Conservation (phyloP, 2,888 invertebrate species). For the Masnerella sp. region DNA sequence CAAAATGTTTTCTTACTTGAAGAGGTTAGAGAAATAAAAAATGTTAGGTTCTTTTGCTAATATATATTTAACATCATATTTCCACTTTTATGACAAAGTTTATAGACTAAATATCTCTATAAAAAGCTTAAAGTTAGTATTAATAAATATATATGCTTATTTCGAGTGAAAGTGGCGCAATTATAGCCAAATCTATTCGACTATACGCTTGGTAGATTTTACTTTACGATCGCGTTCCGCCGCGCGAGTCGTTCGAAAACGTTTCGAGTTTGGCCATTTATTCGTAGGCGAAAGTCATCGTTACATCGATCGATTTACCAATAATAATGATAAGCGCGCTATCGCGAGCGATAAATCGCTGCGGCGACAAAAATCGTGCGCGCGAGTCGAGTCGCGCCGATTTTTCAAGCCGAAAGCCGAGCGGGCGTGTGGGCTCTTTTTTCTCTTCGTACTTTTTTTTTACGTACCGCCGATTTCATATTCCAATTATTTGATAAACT, state of each 20-base stretch:
- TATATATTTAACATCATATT: too few relatives aligned
- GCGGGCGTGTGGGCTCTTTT: constrained; percentile 23
- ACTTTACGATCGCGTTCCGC: constrained; percentile 14
- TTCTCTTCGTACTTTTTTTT: constrained; percentile 1
- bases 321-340: constrained; percentile 23
- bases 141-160: background rate
- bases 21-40: too few relatives aligned
- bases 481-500: constrained; percentile 35
- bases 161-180: constrained; percentile 36
- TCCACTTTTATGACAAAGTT: background rate
- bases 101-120: background rate
- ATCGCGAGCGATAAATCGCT: constrained; percentile 15
- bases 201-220: constrained; percentile 19
- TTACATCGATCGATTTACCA: constrained; percentile 39
- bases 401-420: background rate
- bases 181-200: constrained; percentile 18
- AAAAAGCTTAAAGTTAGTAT: background rate
- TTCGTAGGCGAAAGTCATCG: constrained; percentile 34
- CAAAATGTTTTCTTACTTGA: too few relatives aligned
- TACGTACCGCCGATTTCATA: background rate
- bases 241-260: background rate
- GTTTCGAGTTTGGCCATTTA: constrained; percentile 17
- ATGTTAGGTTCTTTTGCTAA: too few relatives aligned
- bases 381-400: constrained; percentile 8
- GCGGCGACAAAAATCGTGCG: constrained; percentile 16